Percentiles rank a stretch among this genome's conserved stretches.
These are phyloP conservation scores for Leptonema lineaticorne DNA, from an alignment of 1,140 invertebrate genomes.

Conservation along the genomic window DNA sequence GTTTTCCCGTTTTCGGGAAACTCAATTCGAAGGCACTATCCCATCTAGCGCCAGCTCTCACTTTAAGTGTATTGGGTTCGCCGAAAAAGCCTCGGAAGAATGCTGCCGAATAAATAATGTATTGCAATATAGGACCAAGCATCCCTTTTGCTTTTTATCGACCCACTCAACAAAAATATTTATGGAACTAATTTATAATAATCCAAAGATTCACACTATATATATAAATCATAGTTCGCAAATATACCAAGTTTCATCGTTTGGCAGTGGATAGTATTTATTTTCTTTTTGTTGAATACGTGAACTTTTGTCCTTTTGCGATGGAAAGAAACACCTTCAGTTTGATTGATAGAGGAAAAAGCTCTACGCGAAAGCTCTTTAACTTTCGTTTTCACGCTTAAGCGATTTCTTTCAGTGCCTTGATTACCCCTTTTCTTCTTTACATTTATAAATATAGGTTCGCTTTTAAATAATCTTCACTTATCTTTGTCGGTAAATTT, in stretches of 20 bases:
- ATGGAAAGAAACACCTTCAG: background rate
- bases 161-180: too few relatives aligned
- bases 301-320: conserved; percentile 12
- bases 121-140: background rate
- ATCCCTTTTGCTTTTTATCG: too few relatives aligned
- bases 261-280: background rate
- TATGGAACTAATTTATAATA: too few relatives aligned
- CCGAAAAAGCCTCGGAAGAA: background rate
- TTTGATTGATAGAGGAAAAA: conserved; percentile 17
- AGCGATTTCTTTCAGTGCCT: background rate
- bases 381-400: conserved; percentile 22
- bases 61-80: background rate
- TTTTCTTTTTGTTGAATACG: background rate
- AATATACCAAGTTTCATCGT: too few relatives aligned
- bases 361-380: conserved; percentile 17
- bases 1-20: conserved; percentile 31
- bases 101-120: background rate
- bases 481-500: too few relatives aligned
- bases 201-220: too few relatives aligned
- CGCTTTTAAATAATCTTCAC: too few relatives aligned
- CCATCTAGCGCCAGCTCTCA: background rate
- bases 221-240: too few relatives aligned
- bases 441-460: too few relatives aligned
- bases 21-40: conserved; percentile 21
- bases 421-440: background rate